Evolutionary conservation across 2,888 invertebrate genomes (phyloP).

Genomic region (Choristoneura rosaceana): DNA sequence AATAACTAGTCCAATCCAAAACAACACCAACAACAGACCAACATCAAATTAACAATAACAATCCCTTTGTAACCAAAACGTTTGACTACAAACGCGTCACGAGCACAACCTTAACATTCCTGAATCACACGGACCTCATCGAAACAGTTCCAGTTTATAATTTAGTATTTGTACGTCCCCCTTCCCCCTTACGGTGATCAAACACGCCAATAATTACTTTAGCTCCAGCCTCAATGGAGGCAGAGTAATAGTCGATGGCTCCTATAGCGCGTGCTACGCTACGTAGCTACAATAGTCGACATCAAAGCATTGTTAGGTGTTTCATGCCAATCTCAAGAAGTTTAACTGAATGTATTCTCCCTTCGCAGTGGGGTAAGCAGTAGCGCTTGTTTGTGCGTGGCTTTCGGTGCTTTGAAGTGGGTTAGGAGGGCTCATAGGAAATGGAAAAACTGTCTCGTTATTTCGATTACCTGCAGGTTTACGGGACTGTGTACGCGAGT

Average conservation of each 20-base stretch:
- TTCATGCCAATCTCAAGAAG: slow-evolving; percentile 10
- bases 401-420: slow-evolving; percentile 1
- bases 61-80: slow-evolving; percentile 4
- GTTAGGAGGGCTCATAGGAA: background rate
- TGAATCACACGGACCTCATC: background rate
- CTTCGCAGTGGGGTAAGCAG: background rate
- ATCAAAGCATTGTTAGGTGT: slow-evolving; percentile 22
- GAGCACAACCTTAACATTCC: slow-evolving; percentile 9
- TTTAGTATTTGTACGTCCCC: slow-evolving; percentile 5
- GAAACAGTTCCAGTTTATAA: slow-evolving; percentile 8
- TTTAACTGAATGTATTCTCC: slow-evolving; percentile 5
- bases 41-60: slow-evolving; percentile 2
- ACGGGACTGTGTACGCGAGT: background rate
- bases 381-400: slow-evolving; percentile 2
- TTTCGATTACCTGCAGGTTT: background rate
- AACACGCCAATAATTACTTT: slow-evolving; percentile 15
- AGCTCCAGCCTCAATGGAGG: background rate
- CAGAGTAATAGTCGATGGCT: background rate
- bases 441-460: background rate
- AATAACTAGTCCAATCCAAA: background rate
- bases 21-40: background rate
- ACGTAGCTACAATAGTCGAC: background rate
- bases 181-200: background rate
- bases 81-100: slow-evolving; percentile 12
- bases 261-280: background rate